Evolutionary conservation across 2,888 invertebrate genomes (phyloP).

Genomic region (Meandrusa payeni): DNA sequence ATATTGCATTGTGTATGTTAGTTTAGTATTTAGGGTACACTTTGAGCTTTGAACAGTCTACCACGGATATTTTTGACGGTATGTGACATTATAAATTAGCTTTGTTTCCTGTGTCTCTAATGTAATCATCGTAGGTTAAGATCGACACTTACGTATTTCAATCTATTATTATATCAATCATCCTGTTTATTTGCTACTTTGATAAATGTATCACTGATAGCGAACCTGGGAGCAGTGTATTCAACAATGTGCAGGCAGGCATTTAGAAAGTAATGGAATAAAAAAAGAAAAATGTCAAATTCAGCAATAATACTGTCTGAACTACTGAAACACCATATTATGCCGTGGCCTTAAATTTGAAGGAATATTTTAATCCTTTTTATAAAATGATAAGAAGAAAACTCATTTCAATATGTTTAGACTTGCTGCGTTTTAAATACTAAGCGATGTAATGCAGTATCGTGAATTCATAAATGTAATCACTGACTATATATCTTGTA

Average conservation of each 20-base stretch:
- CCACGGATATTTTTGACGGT: slow-evolving; percentile 70
- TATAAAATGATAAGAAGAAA: slow-evolving; percentile 50
- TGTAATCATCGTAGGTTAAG: slow-evolving; percentile 47
- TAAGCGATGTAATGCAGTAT: slow-evolving; percentile 41
- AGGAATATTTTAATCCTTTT: slow-evolving; percentile 74
- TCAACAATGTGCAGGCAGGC: slow-evolving; percentile 59
- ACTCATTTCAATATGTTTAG: slow-evolving; percentile 60
- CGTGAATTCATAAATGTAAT: slow-evolving; percentile 55
- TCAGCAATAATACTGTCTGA: slow-evolving; percentile 68
- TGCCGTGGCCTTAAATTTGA: slow-evolving; percentile 79
- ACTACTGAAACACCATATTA: slow-evolving; percentile 80
- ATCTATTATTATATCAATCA: slow-evolving; percentile 35
- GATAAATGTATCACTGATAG: slow-evolving; percentile 7
- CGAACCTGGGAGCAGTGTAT: slow-evolving; percentile 38
- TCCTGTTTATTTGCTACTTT: slow-evolving; percentile 24
- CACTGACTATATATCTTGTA: slow-evolving; percentile 41
- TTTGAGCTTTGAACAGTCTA: slow-evolving; percentile 76
- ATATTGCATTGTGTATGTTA: slow-evolving; percentile 78
- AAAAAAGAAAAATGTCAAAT: slow-evolving; percentile 51
- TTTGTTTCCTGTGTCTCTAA: slow-evolving; percentile 56
- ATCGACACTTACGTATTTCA: slow-evolving; percentile 35
- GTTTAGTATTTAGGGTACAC: slow-evolving; percentile 72
- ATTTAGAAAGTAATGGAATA: slow-evolving; percentile 54
- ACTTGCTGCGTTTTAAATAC: slow-evolving; percentile 49
- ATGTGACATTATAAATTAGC: slow-evolving; percentile 49